These are phyloP conservation scores for Poicephalus gulielmi DNA, from an alignment of 2,113 vertebrate genomes.

Conservation along the genomic window DNA sequence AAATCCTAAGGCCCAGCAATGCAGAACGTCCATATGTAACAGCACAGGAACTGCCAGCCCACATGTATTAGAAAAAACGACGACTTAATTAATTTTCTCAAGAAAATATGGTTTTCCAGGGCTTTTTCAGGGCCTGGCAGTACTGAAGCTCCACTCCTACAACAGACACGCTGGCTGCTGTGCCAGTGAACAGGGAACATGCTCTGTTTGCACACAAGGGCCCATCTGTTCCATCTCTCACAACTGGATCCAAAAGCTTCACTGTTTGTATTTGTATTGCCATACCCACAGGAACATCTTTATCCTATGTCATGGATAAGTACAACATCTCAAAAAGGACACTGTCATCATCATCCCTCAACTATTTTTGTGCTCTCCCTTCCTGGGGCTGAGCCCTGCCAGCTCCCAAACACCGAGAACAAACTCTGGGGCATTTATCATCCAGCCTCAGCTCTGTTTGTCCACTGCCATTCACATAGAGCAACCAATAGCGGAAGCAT, in stretches of 20 bases:
- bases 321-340: background rate
- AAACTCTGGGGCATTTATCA: background rate
- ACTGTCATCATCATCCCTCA: background rate
- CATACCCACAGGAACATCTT: background rate
- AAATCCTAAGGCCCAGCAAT: background rate
- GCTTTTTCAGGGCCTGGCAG: background rate
- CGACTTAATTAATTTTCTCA: conserved; percentile 6
- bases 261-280: background rate
- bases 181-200: background rate
- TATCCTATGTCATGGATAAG: background rate
- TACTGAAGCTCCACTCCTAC: background rate
- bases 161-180: background rate
- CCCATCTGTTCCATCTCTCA: conserved; percentile 46
- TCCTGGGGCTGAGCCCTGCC: background rate
- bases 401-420: background rate
- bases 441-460: background rate
- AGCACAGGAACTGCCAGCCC: background rate
- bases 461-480: background rate
- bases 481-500: background rate
- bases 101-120: background rate
- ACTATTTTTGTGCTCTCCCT: background rate
- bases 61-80: background rate
- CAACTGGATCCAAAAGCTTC: conserved; percentile 18
- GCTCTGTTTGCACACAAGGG: conserved; percentile 20
- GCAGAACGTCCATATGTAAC: background rate